Percentiles rank a stretch among this genome's conserved stretches.
Conservation (phyloP, 2,888 invertebrate species). For the Drosophila greeni region DNA sequence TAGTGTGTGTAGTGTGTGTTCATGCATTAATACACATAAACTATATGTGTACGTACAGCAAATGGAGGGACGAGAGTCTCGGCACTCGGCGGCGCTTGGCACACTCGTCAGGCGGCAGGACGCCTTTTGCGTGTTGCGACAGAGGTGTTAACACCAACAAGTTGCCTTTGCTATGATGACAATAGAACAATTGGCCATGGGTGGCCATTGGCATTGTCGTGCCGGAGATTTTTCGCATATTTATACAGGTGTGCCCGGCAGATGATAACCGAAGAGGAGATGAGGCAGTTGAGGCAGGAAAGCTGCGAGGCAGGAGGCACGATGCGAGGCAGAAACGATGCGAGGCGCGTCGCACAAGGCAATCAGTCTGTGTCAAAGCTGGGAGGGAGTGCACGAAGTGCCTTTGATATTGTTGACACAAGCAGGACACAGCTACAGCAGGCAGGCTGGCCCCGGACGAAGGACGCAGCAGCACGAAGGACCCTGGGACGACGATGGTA, state of each 20-base stretch:
- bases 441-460: conserved; percentile 15
- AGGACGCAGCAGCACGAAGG: conserved; percentile 3
- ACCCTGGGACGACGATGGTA: conserved; percentile 10
- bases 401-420: conserved; percentile 54
- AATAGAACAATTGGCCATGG: conserved; percentile 50
- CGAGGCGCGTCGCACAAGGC: conserved; percentile 30
- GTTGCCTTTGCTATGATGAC: conserved; percentile 42
- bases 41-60: not conserved
- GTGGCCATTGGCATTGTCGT: conserved; percentile 16
- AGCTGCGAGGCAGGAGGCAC: not conserved
- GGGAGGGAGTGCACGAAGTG: conserved; percentile 34
- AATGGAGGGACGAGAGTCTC: not conserved
- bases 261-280: conserved; percentile 42
- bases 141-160: conserved; percentile 48
- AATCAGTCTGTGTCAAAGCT: conserved; percentile 55
- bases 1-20: conserved; percentile 1
- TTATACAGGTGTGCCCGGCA: conserved; percentile 45
- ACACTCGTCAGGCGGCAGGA: conserved; percentile 21
- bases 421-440: conserved; percentile 17
- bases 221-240: conserved; percentile 42
- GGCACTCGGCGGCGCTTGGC: not conserved
- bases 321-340: not conserved
- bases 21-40: not conserved
- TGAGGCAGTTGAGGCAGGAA: not conserved
- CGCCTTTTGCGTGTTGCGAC: conserved; percentile 51